These are phyloP conservation scores for Nudaria mundana DNA, from an alignment of 2,888 invertebrate species.

Conservation along the genomic window DNA sequence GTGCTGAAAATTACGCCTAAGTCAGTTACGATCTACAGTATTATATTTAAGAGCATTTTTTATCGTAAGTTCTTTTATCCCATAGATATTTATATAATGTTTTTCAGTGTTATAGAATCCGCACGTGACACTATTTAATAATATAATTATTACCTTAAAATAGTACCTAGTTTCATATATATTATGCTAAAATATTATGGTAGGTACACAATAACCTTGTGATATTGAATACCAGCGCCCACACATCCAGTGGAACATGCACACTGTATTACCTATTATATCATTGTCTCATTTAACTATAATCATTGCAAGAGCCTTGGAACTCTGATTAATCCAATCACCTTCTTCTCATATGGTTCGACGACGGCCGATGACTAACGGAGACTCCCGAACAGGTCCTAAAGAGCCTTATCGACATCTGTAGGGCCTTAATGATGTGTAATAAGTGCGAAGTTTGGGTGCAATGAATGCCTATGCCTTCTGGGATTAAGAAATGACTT, in stretches of 20 bases:
- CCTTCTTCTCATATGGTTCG: too few relatives aligned
- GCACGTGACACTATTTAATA: neutral
- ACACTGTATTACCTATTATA: too few relatives aligned
- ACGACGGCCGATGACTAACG: too few relatives aligned
- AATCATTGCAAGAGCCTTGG: too few relatives aligned
- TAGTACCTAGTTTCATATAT: neutral
- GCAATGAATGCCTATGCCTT: too few relatives aligned
- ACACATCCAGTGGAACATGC: slow-evolving; percentile 6
- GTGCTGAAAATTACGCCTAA: neutral
- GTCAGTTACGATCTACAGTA: neutral
- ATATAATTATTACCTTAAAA: neutral
- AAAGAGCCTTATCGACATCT: too few relatives aligned
- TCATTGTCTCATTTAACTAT: too few relatives aligned
- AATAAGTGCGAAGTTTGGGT: too few relatives aligned
- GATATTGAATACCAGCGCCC: slow-evolving; percentile 12
- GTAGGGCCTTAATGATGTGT: too few relatives aligned
- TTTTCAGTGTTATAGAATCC: neutral
- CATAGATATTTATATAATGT: neutral
- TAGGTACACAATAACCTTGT: slow-evolving; percentile 27
- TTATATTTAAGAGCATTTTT: slow-evolving; percentile 1
- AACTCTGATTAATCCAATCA: too few relatives aligned
- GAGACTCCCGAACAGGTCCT: too few relatives aligned
- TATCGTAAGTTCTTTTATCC: slow-evolving; percentile 18
- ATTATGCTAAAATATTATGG: slow-evolving; percentile 25
- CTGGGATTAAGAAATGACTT: too few relatives aligned